Evolutionary conservation across 2,113 vertebrate genomes (phyloP).

Genomic region (Sinocyclocheilus anophthalmus): DNA sequence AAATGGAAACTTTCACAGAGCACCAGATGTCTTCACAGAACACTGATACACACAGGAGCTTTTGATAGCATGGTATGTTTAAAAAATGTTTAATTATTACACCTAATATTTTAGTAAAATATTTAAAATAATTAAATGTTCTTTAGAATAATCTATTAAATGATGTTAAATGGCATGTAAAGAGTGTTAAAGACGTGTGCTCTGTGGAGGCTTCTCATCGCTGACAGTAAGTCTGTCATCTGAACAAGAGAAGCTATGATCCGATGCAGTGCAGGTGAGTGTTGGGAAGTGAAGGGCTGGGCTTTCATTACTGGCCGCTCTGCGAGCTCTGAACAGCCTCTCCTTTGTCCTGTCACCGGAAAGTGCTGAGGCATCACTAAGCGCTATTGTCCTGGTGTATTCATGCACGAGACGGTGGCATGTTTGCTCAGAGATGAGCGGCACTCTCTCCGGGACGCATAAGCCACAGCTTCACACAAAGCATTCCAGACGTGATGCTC

Average conservation of each 20-base stretch:
- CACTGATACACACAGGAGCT: neutral
- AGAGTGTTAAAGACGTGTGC: neutral
- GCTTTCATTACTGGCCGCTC: neutral
- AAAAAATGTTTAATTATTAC: too few species aligned
- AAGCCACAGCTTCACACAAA: conserved; percentile 12
- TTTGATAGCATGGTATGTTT: too few species aligned
- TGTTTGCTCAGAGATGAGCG: conserved; percentile 32
- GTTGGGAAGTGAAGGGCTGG: neutral
- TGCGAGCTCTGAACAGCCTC: conserved; percentile 33
- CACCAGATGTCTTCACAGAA: neutral
- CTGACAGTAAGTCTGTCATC: neutral
- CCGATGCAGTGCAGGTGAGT: neutral
- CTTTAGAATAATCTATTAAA: too few species aligned
- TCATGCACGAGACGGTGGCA: conserved; percentile 1
- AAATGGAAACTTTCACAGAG: neutral
- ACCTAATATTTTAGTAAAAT: too few species aligned
- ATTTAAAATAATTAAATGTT: too few species aligned
- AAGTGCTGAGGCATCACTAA: conserved; percentile 44
- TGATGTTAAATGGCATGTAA: neutral
- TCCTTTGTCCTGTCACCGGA: conserved; percentile 16
- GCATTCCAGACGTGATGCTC: neutral
- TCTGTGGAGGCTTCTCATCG: too few species aligned
- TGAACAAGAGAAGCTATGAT: neutral
- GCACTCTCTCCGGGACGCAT: neutral
- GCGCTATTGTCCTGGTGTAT: conserved; percentile 39